Conservation (phyloP, 2,888 invertebrate genomes). For the Eupithecia pulchellata region DNA sequence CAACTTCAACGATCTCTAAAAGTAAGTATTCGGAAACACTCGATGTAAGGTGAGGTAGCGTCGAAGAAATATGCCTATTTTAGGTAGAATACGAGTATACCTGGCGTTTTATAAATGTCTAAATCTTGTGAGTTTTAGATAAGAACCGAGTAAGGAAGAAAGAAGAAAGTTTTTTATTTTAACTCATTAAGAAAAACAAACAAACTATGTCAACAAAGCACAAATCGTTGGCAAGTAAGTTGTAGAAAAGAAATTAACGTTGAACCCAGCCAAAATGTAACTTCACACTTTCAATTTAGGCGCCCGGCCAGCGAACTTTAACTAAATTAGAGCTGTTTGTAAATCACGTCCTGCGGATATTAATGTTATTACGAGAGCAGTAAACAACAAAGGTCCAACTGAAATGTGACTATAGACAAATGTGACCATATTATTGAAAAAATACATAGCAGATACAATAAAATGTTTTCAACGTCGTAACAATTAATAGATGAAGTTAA, state of each 20-base stretch:
- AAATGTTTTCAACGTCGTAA: background rate
- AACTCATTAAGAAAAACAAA: no score
- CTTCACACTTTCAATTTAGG: slow-evolving; percentile 8
- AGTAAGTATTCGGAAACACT: no score
- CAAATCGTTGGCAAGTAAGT: background rate
- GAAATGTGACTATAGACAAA: background rate
- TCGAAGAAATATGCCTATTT: no score
- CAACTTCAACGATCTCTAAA: background rate
- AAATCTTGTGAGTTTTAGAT: no score
- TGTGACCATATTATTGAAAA: background rate
- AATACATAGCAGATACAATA: background rate
- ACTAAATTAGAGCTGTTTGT: background rate
- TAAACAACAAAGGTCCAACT: background rate
- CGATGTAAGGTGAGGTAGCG: no score
- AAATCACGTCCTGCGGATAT: background rate
- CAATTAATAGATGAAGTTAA: background rate
- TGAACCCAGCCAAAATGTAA: background rate
- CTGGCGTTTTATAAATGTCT: no score
- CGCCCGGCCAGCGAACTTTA: background rate
- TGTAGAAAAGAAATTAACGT: background rate
- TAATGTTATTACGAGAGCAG: background rate
- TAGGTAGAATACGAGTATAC: no score
- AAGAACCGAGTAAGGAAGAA: no score
- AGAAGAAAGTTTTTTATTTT: no score
- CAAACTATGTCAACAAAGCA: no score